These are phyloP conservation scores for Limnephilus rhombicus DNA, from an alignment of 2,888 invertebrate genomes.

Conservation along the genomic window DNA sequence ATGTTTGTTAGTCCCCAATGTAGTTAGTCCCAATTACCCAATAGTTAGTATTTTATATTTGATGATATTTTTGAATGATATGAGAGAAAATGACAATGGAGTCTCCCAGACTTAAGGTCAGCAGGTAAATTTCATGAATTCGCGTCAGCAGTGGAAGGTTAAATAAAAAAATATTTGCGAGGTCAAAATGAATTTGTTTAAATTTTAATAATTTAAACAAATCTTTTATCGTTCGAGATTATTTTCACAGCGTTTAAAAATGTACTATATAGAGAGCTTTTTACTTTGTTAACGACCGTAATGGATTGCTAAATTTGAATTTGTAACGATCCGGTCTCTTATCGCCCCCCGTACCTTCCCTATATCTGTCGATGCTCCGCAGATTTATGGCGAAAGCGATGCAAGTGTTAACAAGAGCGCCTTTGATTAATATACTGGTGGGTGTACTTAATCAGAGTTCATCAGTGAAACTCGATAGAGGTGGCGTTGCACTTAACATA, in stretches of 20 bases:
- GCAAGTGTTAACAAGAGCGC: conserved; percentile 59
- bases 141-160: no score
- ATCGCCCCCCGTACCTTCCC: conserved; percentile 7
- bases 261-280: neutral
- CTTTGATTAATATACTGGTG: conserved; percentile 55
- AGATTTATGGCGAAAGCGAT: conserved; percentile 52
- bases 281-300: neutral
- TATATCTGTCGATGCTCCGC: conserved; percentile 47
- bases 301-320: conserved; percentile 3
- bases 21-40: no score
- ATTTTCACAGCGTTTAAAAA: neutral
- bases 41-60: no score
- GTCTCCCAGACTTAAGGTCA: no score
- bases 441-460: conserved; percentile 49
- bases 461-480: conserved; percentile 30
- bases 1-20: no score
- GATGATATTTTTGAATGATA: no score
- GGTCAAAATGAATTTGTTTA: neutral
- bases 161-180: neutral
- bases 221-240: neutral
- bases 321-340: conserved; percentile 29
- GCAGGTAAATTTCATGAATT: no score
- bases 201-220: neutral
- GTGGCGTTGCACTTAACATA: neutral
- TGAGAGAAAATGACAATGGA: no score